Evolutionary conservation across 2,888 invertebrate genomes (phyloP), one percentile per base, ranked within the genome.

Genomic region (Anodontia alba): DNA sequence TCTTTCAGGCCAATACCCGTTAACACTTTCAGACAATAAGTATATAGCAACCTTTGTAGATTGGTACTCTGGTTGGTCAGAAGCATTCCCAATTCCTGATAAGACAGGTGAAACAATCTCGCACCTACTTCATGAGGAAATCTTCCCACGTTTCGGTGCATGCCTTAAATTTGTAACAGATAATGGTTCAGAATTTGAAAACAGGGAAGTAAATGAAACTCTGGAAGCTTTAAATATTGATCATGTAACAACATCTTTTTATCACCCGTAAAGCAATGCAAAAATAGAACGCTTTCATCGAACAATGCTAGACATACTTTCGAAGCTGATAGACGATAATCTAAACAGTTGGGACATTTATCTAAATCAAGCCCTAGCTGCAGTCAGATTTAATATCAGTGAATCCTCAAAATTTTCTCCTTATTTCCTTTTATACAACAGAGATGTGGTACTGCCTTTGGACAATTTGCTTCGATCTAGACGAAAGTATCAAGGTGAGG

Each of bases 301-400:
- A 20, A 71, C 71, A n/a, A 33, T 83, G 20, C 42, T 73, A 20
- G 49, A 77, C 51, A 38, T 77, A 8, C 3, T 83, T 7, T 46
- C 77, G 0, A 82, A 78, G 38, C 38, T 67, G 10, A 42, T 81
- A 23, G 8, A 73, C 31, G 70, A 75, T 23, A 62, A 82, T 54
- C 17, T 29, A 8, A 20, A 66, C 8, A 76, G 72, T 0, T 87
- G 83, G 80, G 86, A 87, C 69, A 8, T 84, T 0, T 49, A 62
- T 70, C 54, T 86, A 20, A 83, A 83, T 70, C 78, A 81, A 46
- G 73, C 81, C 33, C 42, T 85, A 43, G 78, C 83, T 26, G 83
- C 76, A 8, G 73, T 85, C 20, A 33, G 80, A 15, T 87, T 82
- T 71, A 76, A 38, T 42, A 49, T 71, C 10, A 81, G 70, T 70